Evolutionary conservation across 2,888 invertebrate species (phyloP), one percentile per base, ranked within the genome.

Genomic region (Drosophila siamana): DNA sequence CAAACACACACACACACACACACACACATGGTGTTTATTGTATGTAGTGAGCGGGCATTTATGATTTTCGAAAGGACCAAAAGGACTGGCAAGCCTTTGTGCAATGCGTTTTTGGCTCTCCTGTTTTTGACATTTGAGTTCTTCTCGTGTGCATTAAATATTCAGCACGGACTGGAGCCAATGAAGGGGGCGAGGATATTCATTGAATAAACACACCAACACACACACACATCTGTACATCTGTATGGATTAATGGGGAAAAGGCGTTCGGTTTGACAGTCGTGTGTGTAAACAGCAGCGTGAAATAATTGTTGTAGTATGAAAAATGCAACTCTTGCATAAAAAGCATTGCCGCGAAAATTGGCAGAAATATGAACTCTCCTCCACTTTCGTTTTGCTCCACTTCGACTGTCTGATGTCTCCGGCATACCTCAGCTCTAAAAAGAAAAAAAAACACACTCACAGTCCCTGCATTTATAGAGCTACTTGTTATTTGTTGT

Each of bases 111-210:
- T 70, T 78, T 51, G 67, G 47, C 62, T 67, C 74, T 59, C 56
- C 84, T 83, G 83, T 72, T 86, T 80, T 80, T 83, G 83, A 83
- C 83, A 86, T 80, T 78, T 83, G 84, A 80, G 69, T 68, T 68
- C 66, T 57, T 19, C 48, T 51, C 61, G 44, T 65, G 57, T 70
- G 75, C 78, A 75, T 82, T 73, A 80, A 77, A 85, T 63, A 85
- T 82, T 82, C 68, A 85, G 57, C 65, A 79, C 51, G 51, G 57
- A 51, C 46, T 30, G 59, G 9, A 19, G 46, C 16, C 33, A 19
- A 11, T 19, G 28, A 43, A 60, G 74, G 74, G 48, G 41, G 48
- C 52, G n/a, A 59, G 41, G 11, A 38, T 11, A 54, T 52, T 48
- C 43, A 66, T 43, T 19, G 40, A 16, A 9, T 15, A 26, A 4